Percentiles rank a stretch among this genome's conserved stretches.
These are phyloP conservation scores for Psephotus haematonotus DNA, from an alignment of 2,113 vertebrate genomes.

Conservation along the genomic window DNA sequence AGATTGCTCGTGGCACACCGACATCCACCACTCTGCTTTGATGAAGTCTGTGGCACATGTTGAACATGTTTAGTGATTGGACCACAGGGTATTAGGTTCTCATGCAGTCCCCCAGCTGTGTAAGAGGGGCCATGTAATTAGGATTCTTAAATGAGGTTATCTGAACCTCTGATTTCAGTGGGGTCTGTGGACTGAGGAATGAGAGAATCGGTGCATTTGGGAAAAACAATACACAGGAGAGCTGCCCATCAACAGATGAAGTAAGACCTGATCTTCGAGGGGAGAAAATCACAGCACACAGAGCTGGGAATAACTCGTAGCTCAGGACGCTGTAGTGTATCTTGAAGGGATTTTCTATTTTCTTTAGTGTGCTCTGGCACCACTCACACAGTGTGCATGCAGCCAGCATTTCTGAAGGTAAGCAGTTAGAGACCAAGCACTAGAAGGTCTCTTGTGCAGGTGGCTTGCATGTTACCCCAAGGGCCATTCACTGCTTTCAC, in stretches of 20 bases:
- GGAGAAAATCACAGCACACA: background rate
- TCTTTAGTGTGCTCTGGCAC: background rate
- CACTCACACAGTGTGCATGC: rapidly evolving
- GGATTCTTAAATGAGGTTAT: background rate
- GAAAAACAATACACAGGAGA: background rate
- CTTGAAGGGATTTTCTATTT: background rate
- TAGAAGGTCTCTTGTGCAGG: background rate
- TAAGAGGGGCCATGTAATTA: background rate
- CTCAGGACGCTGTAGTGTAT: background rate
- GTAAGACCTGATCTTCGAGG: background rate
- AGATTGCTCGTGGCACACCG: background rate
- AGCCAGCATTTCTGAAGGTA: background rate
- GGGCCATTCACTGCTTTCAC: background rate
- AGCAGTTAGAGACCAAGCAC: background rate
- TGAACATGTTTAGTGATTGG: background rate
- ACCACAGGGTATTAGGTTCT: background rate
- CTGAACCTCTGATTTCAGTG: background rate
- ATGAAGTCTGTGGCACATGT: background rate
- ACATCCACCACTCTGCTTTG: background rate
- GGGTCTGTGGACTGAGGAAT: background rate
- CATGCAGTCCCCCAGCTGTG: background rate
- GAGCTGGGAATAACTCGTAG: background rate
- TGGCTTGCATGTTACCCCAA: background rate
- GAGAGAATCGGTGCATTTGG: background rate
- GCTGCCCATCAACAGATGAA: background rate